Evolutionary conservation across 1,140 invertebrate genomes (phyloP), one percentile per base, ranked within the genome.

Genomic region (Sminthurides bifidus): DNA sequence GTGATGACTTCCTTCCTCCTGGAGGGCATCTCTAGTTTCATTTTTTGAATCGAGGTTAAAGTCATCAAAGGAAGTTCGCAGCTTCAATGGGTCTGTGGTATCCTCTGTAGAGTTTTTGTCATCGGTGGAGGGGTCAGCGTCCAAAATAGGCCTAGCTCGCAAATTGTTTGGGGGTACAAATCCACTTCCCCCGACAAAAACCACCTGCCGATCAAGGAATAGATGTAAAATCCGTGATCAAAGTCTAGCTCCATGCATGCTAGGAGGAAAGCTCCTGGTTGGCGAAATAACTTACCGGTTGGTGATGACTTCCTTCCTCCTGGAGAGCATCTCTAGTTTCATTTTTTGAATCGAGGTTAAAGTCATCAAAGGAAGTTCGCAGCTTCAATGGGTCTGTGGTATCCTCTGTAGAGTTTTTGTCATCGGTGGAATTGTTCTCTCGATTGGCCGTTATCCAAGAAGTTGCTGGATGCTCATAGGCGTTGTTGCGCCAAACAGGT

Each of bases 151-250:
- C n/a, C 59, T 29, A 51, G 85, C 75, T 24, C 59, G 43, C 55
- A 61, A 41, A 54, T 56, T 45, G 43, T 60, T 65, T 43, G 64
- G 52, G 37, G 83, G 82, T 21, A 84, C 77, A 68, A 84, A 85
- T 35, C 76, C 77, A 59, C 76, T 76, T 52, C 79, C 79, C 3
- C 80, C 77, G 30, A 83, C 73, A 64, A 82, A 84, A 46, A 83
- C 79, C 64, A 82, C 80, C 81, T 83, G 66, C 30, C 70, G 73
- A n/a, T n/a, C n/a, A n/a, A n/a, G n/a, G n/a, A n/a, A n/a, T n/a
- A n/a, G n/a, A n/a, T n/a, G n/a, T n/a, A n/a, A n/a, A n/a, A n/a
- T n/a, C n/a, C n/a, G n/a, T n/a, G n/a, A n/a, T n/a, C n/a, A n/a
- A n/a, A n/a, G n/a, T n/a, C n/a, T n/a, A n/a, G n/a, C n/a, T n/a